Conservation (phyloP, 2,888 invertebrate genomes). For the Serrognathus titanus region DNA sequence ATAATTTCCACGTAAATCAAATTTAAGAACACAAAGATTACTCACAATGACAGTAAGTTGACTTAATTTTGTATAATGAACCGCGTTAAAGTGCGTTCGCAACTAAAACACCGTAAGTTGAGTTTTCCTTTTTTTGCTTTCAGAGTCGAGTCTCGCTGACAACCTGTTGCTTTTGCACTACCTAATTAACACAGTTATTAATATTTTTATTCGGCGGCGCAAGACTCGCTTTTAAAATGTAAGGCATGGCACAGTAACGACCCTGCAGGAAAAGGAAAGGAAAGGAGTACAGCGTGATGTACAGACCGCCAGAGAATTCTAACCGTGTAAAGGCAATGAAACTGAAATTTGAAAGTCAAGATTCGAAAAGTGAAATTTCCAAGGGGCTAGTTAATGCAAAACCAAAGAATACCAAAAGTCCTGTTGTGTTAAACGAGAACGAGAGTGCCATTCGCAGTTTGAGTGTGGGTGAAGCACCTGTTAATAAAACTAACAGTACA, state of each 20-base stretch:
- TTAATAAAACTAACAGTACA: conserved; percentile 8
- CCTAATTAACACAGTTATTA: conserved; percentile 10
- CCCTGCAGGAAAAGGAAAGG: not conserved
- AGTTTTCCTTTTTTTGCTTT: conserved; percentile 6
- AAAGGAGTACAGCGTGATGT: conserved; percentile 34
- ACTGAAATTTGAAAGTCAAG: conserved; percentile 58
- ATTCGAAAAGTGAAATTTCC: not conserved
- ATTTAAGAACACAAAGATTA: conserved; percentile 4
- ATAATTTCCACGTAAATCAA: not conserved
- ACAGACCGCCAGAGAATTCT: conserved; percentile 44
- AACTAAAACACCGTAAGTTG: conserved; percentile 3
- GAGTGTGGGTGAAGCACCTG: not conserved
- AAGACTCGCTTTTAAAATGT: not conserved
- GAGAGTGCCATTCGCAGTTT: not conserved
- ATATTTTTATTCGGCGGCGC: not conserved
- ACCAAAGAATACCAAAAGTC: conserved; percentile 5
- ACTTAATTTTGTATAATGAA: conserved; percentile 1
- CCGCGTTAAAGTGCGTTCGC: not conserved
- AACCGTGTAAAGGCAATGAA: conserved; percentile 62
- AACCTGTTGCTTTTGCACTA: conserved; percentile 18
- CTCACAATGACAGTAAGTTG: conserved; percentile 12
- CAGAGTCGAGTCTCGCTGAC: conserved; percentile 14
- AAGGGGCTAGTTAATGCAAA: not conserved
- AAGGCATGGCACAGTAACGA: conserved; percentile 1
- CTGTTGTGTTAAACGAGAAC: not conserved